A percentile compares a stretch with the other conserved stretches of the same genome.
These are phyloP conservation scores for Eclectus roratus DNA, from an alignment of 2,113 vertebrate species.

Conservation along the genomic window DNA sequence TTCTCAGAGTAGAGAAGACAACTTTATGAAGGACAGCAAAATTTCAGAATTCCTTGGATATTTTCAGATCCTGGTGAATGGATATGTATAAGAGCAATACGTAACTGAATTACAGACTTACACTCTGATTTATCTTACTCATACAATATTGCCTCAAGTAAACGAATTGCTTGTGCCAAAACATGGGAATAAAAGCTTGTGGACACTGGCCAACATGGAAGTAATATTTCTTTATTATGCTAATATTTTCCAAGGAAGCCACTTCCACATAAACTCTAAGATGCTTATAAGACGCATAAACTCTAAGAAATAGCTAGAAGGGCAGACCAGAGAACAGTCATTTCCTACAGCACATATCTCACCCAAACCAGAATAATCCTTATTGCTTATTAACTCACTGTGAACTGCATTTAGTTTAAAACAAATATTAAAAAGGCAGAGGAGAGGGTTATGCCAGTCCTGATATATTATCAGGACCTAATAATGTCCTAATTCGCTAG, in stretches of 20 bases:
- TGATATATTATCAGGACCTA: background rate
- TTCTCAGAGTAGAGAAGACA: background rate
- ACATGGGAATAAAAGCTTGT: background rate
- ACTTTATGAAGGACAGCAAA: background rate
- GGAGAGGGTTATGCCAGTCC: background rate
- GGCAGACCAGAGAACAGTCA: background rate
- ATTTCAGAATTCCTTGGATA: background rate
- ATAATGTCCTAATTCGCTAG: background rate
- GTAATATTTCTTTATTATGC: background rate
- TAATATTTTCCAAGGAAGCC: background rate
- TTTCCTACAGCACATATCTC: background rate
- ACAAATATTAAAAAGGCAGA: background rate
- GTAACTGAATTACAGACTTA: background rate
- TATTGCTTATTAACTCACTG: background rate
- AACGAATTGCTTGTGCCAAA: background rate
- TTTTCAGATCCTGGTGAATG: background rate
- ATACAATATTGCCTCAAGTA: background rate
- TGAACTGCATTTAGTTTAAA: background rate
- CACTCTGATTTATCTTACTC: background rate
- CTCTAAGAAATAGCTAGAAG: background rate
- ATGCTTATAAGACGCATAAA: background rate
- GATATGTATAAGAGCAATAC: background rate
- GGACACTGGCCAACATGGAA: background rate
- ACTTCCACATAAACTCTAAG: background rate
- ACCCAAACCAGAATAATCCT: background rate